Evolutionary conservation across 2,888 invertebrate species (phyloP), one percentile per base, ranked within the genome.

Genomic region (Sphinx pinastri): DNA sequence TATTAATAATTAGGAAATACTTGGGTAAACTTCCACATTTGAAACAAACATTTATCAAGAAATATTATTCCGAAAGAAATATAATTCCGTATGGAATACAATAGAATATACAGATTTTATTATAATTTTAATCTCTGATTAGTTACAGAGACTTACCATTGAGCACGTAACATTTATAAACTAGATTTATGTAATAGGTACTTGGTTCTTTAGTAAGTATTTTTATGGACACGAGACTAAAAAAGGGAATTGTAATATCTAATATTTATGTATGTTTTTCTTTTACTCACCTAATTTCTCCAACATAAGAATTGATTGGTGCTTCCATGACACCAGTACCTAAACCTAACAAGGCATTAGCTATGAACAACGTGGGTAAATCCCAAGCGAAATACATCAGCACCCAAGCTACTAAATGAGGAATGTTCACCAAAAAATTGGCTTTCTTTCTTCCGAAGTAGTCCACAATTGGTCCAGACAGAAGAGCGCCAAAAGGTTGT

Each of bases 251-350:
- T 25, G 25, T 25, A 2, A 25, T 1, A 25, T 2, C 25, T 25
- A 25, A 25, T 2, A 25, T 25, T 2, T 25, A 25, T 25, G 25
- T 25, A 25, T 25, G 1, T 25, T 25, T 25, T 25, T 2, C 25
- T 25, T 25, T 49, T 69, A 38, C 78, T 77, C 72, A 94, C 94
- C 94, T 94, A 60, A 95, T 94, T 86, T 95, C 95, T 11, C 95
- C 95, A 2, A 95, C 93, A 76, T 95, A 95, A 0, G 95, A 94
- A 70, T 94, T 91, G 54, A 95, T 93, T 0, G 95, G 95, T 0
- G 95, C 95, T 76, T 95, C 95, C 95, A 95, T 95, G 16, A 95
- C 89, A 0, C 95, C 95, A 2, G 94, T 92, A 0, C 95, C 95
- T 1, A 95, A 76, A 0, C 95, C 95, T 68, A 95, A 84, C 13